These are phyloP conservation scores for Pandion haliaetus DNA, from an alignment of 2,113 vertebrate species.

Conservation along the genomic window DNA sequence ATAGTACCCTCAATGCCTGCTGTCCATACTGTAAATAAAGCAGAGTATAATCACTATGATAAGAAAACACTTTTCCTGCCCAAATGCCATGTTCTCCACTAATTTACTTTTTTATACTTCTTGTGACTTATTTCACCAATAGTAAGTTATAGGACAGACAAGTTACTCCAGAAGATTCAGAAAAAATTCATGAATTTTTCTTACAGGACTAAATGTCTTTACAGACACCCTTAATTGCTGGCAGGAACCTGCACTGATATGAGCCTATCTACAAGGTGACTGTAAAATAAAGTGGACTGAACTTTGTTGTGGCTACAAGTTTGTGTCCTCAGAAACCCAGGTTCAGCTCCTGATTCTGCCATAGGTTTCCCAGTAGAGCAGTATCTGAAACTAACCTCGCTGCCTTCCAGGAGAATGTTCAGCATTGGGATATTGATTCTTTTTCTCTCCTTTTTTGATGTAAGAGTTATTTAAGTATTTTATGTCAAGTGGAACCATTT, in stretches of 20 bases:
- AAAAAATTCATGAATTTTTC: background rate
- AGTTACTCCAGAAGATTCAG: background rate
- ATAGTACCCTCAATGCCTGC: background rate
- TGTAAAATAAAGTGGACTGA: background rate
- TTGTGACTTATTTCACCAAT: background rate
- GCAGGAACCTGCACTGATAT: background rate
- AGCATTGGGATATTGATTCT: background rate
- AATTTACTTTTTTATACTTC: background rate
- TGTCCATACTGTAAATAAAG: conserved; percentile 6
- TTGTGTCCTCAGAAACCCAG: background rate
- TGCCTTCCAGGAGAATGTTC: background rate
- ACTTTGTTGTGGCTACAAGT: background rate
- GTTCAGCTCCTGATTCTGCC: background rate
- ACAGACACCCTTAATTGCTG: background rate
- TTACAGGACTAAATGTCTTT: background rate
- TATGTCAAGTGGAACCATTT: background rate
- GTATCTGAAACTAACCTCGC: background rate
- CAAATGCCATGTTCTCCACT: background rate
- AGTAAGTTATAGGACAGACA: background rate
- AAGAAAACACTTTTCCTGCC: background rate
- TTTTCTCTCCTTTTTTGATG: background rate
- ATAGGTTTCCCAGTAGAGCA: background rate
- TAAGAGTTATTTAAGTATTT: background rate
- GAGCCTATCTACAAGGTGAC: background rate
- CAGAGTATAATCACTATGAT: background rate